Conservation (phyloP, 2,113 vertebrate species). For the Loxodonta africana region DNA sequence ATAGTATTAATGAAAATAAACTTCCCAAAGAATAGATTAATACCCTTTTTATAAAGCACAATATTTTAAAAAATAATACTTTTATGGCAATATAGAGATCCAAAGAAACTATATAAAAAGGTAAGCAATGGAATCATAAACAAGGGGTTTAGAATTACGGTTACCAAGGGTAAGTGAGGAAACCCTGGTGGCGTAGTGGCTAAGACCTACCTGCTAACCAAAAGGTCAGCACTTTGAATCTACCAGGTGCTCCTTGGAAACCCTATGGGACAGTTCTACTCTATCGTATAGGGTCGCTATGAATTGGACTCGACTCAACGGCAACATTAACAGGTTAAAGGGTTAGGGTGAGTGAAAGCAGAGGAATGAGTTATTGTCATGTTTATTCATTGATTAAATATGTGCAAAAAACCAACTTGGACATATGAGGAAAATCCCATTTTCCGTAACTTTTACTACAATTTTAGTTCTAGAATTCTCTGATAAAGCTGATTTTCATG, state of each 20-base stretch:
- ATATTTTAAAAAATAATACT: not conserved
- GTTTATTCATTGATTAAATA: not conserved
- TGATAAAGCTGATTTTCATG: not conserved
- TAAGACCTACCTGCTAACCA: too few relatives aligned
- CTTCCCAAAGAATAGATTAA: constrained; percentile 13
- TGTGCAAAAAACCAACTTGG: not conserved
- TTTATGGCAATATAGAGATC: not conserved
- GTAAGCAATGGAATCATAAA: constrained; percentile 10
- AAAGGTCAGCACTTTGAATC: too few relatives aligned
- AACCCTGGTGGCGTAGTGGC: too few relatives aligned
- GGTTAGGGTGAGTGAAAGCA: not conserved
- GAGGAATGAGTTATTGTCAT: not conserved
- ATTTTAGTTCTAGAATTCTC: constrained; percentile 34
- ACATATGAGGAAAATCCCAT: constrained; percentile 3
- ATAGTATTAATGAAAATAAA: not conserved
- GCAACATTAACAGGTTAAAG: too few relatives aligned
- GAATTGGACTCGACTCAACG: too few relatives aligned
- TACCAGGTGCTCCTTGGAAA: too few relatives aligned
- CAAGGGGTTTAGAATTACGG: constrained; percentile 9
- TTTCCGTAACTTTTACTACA: constrained; percentile 39
- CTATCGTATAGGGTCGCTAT: too few relatives aligned
- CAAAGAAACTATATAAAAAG: constrained; percentile 46
- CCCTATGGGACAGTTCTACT: too few relatives aligned
- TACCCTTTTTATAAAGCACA: constrained; percentile 3
- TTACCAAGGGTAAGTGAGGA: not conserved